Base-by-base conservation (phyloP, 2,888 invertebrate species). In the Drosophila emarginata region DNA sequence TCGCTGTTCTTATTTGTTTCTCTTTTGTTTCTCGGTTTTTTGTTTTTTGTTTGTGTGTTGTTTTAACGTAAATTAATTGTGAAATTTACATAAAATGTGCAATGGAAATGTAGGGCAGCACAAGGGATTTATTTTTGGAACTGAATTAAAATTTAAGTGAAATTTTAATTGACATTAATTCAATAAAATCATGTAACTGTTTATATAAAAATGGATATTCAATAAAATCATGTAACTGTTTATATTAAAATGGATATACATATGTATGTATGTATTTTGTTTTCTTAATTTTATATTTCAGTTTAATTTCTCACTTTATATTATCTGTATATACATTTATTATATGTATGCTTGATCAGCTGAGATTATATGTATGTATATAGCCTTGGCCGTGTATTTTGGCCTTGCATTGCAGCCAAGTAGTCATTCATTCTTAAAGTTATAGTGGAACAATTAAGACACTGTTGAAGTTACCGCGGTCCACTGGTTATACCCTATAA, bases 11-110 rank as follows among this genome's bases (percentile, higher is more conserved):
- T 21, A 21, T 45, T 18, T 21, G 32, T 32, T 21, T 45, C 11
- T 76, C 68, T 61, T 36, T 59, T 52, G 32, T 9, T 45, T 72
- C 54, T 60, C 45, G 58, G 37, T 51, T 32, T 32, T 32, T 32
- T 7, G 32, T 32, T 32, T 9, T 32, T 7, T 56, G 15, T 23
- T 7, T 23, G 14, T 39, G n/a, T 14, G 14, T 37, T 57, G 7
- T 57, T 57, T 57, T 23, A 57, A 39, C 6, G n/a, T 36, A 56
- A 56, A 37, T 56, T 58, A 39, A 39, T 9, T 23, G 40, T 12
- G 39, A 58, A 58, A 58, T 58, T 58, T 58, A 39, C 39, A 39
- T 58, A 52, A 40, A 28, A 11, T 50, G 32, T 28, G 6, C 28
- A 32, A 61, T 52, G n/a, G 45, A 53, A 28, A 28, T 18, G 51